Evolutionary conservation across 2,888 invertebrate genomes (phyloP).

Genomic region (Germaria angustata): DNA sequence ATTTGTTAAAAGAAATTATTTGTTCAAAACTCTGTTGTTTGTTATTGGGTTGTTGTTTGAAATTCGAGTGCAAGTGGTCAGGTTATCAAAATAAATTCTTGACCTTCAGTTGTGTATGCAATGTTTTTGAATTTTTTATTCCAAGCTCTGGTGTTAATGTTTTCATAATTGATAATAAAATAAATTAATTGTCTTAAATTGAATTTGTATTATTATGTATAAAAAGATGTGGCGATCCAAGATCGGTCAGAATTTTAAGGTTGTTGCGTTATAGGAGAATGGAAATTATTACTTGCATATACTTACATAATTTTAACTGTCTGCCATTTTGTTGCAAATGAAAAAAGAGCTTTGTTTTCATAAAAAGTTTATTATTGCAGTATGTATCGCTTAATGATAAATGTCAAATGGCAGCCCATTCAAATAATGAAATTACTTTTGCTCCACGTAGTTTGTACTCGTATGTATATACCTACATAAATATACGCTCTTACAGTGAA

Average conservation of each 20-base stretch:
- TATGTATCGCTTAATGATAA: too few relatives aligned
- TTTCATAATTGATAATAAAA: constrained; percentile 13
- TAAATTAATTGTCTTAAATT: neutral
- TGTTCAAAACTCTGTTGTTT: neutral
- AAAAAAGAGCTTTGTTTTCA: too few relatives aligned
- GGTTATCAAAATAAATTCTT: constrained; percentile 56
- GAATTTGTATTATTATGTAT: neutral
- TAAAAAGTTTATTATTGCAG: too few relatives aligned
- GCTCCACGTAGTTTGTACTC: too few relatives aligned
- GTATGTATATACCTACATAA: too few relatives aligned
- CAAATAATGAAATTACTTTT: too few relatives aligned
- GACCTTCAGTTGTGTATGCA: constrained; percentile 18
- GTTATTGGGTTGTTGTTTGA: neutral
- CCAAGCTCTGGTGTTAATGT: neutral
- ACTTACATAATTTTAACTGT: too few relatives aligned
- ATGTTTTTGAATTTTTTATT: neutral
- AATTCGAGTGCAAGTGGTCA: neutral
- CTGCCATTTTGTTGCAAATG: too few relatives aligned
- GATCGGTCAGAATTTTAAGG: neutral
- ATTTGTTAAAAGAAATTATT: neutral
- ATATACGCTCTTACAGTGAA: too few relatives aligned
- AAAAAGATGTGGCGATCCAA: neutral
- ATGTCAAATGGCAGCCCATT: too few relatives aligned
- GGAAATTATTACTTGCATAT: too few relatives aligned
- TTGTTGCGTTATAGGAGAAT: too few relatives aligned